Evolutionary conservation across 1,140 invertebrate genomes (phyloP).

Genomic region (Holotrichia oblita): DNA sequence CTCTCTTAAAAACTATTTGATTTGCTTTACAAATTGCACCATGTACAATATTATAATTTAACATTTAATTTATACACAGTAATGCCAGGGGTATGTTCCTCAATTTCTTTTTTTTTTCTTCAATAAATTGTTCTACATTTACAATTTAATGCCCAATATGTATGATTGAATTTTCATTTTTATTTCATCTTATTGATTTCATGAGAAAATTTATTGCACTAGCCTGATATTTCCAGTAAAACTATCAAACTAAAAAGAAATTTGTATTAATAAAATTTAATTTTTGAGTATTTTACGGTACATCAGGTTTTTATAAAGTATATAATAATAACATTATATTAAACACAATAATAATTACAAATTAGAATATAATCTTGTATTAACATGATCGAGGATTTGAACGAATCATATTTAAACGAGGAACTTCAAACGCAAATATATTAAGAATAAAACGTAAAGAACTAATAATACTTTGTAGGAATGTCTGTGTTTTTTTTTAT

Average conservation of each 20-base stretch:
- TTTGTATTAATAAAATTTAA: not conserved
- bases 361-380: not conserved
- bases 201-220: constrained; percentile 41
- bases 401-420: constrained; percentile 33
- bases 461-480: constrained; percentile 60
- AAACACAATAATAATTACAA: not conserved
- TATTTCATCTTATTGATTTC: constrained; percentile 10
- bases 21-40: constrained; percentile 56
- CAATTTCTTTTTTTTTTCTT: constrained; percentile 40
- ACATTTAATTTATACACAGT: constrained; percentile 57
- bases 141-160: constrained; percentile 47
- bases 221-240: constrained; percentile 9
- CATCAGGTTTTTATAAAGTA: constrained; percentile 34
- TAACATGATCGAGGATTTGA: not conserved
- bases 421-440: constrained; percentile 32
- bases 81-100: constrained; percentile 60
- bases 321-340: constrained; percentile 25
- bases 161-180: constrained; percentile 30
- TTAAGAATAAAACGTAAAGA: constrained; percentile 35
- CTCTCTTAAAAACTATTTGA: constrained; percentile 50
- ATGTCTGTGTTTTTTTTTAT: constrained; percentile 56
- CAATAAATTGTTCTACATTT: constrained; percentile 46
- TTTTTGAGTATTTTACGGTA: not conserved
- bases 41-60: constrained; percentile 58
- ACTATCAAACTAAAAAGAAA: constrained; percentile 23